These are phyloP conservation scores for Globodera ellingtonae DNA, from an alignment of 1,140 invertebrate species.

Conservation along the genomic window DNA sequence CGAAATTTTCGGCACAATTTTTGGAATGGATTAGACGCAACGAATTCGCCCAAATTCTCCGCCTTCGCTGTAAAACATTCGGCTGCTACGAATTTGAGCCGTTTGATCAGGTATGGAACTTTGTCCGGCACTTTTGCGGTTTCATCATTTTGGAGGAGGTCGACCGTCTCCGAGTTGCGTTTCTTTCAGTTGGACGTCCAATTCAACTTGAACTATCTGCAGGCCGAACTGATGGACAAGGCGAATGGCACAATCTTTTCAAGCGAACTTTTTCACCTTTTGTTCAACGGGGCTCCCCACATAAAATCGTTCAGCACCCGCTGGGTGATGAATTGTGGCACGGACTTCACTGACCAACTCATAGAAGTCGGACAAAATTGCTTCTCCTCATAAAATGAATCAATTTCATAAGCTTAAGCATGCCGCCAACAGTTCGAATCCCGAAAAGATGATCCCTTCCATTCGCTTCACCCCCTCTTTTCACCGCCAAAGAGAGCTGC, in stretches of 20 bases:
- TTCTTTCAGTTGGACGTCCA: slow-evolving; percentile 7
- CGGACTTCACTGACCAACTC: slow-evolving; percentile 2
- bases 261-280: background rate
- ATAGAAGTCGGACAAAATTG: background rate
- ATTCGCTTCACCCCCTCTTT: slow-evolving; percentile 7
- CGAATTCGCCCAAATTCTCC: slow-evolving; percentile 2
- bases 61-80: background rate
- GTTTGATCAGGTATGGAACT: background rate
- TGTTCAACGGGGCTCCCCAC: background rate
- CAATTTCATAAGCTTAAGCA: background rate
- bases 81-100: slow-evolving; percentile 10
- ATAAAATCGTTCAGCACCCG: background rate
- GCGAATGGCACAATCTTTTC: slow-evolving; percentile 6
- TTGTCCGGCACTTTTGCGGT: background rate
- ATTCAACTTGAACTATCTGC: slow-evolving; percentile 3
- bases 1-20: background rate
- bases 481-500: slow-evolving; percentile 9
- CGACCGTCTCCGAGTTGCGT: too few relatives aligned
- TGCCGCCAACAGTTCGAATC: background rate
- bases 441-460: background rate
- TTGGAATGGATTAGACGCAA: background rate
- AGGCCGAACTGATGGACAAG: background rate
- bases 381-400: background rate
- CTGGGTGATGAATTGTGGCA: slow-evolving; percentile 7
- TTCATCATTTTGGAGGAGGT: background rate